These are phyloP conservation scores for Sinocyclocheilus maitianheensis DNA, from an alignment of 2,113 vertebrate species.

Conservation along the genomic window DNA sequence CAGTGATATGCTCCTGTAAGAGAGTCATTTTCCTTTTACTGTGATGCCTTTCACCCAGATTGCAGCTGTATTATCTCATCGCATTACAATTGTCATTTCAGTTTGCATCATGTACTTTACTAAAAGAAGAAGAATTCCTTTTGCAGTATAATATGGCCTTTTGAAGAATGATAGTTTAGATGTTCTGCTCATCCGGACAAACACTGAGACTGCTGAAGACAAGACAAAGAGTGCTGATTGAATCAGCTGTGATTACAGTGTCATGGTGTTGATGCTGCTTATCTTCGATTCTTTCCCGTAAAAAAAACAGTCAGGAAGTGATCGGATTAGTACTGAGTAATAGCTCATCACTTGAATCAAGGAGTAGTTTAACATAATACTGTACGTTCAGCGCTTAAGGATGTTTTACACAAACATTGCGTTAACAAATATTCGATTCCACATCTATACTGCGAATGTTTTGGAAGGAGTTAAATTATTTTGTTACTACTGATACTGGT, in stretches of 20 bases:
- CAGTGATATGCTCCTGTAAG: background rate
- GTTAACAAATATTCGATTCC: background rate
- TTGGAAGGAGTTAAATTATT: background rate
- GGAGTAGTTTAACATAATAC: background rate
- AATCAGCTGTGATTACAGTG: slow-evolving; percentile 11
- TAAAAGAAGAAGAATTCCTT: background rate
- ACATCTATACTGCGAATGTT: background rate
- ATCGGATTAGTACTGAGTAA: background rate
- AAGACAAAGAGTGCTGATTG: slow-evolving; percentile 7
- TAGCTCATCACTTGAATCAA: background rate
- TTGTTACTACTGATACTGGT: too few relatives aligned
- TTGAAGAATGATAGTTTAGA: background rate
- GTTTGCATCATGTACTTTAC: background rate
- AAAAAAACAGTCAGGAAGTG: background rate
- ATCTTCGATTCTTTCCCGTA: background rate
- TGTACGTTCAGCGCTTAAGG: background rate
- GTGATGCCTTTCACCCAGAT: background rate
- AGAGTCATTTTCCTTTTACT: slow-evolving; percentile 6
- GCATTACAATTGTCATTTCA: background rate
- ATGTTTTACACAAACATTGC: background rate
- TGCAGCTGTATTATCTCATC: background rate
- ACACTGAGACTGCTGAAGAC: background rate
- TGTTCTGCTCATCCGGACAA: background rate
- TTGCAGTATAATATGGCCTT: background rate
- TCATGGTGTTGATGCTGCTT: background rate